Evolutionary conservation across 1,140 invertebrate species (phyloP), one percentile per base, ranked within the genome.

Genomic region (Oedothorax gibbosus): DNA sequence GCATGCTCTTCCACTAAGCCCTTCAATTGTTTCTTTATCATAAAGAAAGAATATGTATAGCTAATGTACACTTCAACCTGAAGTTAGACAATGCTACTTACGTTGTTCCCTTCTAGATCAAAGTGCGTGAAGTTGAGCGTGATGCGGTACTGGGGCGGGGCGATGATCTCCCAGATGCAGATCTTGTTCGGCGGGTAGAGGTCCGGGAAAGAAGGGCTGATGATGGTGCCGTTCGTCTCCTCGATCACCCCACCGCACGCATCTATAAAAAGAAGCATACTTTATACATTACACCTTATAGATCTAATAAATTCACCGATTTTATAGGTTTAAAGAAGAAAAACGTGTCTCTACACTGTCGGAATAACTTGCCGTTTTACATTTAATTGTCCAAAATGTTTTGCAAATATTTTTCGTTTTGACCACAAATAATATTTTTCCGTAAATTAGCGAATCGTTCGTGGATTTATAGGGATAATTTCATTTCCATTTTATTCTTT

Each of bases 41-140:
- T 35, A 5, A 35, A 35, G 2, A 2, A 35, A 35, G 35, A 35
- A 64, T 20, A n/a, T 64, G 7, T 11, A 50, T 7, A 35, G 7
- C 14, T 20, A 4, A 69, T 21, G 6, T 69, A 35, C 11, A 51
- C 15, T 69, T n/a, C 9, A 54, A 53, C 5, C 65, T 18, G 60
- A 72, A 71, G 20, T 18, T 66, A 21, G 20, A 49, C 18, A 21
- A 10, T 5, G 35, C 0, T 64, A 90, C 93, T 92, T 87, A 95
- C 93, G 88, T 97, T 97, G 87, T 97, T 98, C 10, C 98, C 98
- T 91, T 99, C 98, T 57, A 99, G 90, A 89, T 99, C 97, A 88
- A 99, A 99, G 89, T 98, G 96, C 0, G 98, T 99, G 90, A 99
- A 99, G 91, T 99, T 99, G 20, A 99, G 91, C 0, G 97, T 98